Evolutionary conservation across 2,888 invertebrate genomes (phyloP).

Genomic region (Sturmia bella): DNA sequence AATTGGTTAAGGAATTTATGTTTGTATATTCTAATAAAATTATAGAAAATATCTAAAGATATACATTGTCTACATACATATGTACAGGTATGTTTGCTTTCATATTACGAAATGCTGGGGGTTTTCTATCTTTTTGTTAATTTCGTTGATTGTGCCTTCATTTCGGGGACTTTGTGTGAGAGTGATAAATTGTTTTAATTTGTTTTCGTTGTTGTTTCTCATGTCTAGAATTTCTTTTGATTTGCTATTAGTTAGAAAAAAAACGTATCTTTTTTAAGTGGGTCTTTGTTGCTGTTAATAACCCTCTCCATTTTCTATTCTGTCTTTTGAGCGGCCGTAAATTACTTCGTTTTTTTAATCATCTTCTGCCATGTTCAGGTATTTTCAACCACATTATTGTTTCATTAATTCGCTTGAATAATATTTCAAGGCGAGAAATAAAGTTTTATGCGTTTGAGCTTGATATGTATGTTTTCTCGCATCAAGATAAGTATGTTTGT

Average conservation of each 20-base stretch:
- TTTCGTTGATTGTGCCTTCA: constrained; percentile 3
- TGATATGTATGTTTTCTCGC: no score
- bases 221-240: constrained; percentile 7
- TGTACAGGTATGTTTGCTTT: no score
- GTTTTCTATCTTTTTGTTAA: not conserved
- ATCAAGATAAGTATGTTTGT: no score
- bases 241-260: constrained; percentile 5
- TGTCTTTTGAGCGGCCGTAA: constrained; percentile 57
- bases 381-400: constrained; percentile 6
- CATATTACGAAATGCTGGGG: not conserved
- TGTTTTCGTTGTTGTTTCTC: constrained; percentile 46
- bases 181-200: constrained; percentile 70
- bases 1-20: no score
- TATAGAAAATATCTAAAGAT: no score
- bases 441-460: constrained; percentile 5
- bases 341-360: constrained; percentile 49
- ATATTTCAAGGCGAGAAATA: constrained; percentile 29
- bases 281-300: constrained; percentile 44
- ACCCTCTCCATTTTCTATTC: constrained; percentile 47
- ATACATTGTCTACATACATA: no score
- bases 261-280: not conserved
- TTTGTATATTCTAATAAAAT: no score
- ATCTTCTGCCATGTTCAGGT: constrained; percentile 47
- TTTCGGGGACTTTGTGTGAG: constrained; percentile 54
- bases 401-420: constrained; percentile 10